These are phyloP conservation scores for Tolypeutes matacus DNA, from an alignment of 2,797 vertebrate genomes.

Conservation along the genomic window DNA sequence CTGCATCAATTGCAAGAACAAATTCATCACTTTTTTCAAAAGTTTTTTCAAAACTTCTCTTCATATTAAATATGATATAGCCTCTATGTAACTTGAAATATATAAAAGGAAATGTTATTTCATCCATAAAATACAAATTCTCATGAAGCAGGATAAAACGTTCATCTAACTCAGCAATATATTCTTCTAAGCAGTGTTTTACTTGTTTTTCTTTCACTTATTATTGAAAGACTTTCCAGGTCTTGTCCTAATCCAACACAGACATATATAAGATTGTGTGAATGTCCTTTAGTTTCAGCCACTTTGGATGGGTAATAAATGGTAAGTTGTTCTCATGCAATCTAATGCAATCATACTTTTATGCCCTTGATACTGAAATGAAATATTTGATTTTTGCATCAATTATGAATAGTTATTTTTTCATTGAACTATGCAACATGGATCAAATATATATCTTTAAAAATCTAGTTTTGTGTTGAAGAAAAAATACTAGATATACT, in stretches of 20 bases:
- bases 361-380: conserved; percentile 1
- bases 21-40: conserved; percentile 35
- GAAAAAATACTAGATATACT: background rate
- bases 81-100: conserved; percentile 37
- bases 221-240: background rate
- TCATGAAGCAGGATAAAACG: background rate
- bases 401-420: background rate
- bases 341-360: background rate
- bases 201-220: background rate
- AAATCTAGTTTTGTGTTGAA: conserved; percentile 8
- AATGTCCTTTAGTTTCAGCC: background rate
- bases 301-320: background rate
- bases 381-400: conserved; percentile 6
- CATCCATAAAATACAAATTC: background rate
- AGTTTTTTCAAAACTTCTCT: conserved; percentile 27
- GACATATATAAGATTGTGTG: background rate
- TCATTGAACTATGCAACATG: background rate
- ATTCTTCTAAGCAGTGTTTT: background rate
- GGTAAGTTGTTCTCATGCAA: background rate
- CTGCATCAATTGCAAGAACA: background rate
- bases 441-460: background rate
- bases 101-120: conserved; percentile 11
- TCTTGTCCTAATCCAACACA: background rate
- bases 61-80: conserved; percentile 19
- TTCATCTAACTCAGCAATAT: background rate